Percentiles rank a stretch among this genome's conserved stretches.
Evolutionary conservation across 2,888 invertebrate species (phyloP).

Genomic region (Drosophila kuntzei): DNA sequence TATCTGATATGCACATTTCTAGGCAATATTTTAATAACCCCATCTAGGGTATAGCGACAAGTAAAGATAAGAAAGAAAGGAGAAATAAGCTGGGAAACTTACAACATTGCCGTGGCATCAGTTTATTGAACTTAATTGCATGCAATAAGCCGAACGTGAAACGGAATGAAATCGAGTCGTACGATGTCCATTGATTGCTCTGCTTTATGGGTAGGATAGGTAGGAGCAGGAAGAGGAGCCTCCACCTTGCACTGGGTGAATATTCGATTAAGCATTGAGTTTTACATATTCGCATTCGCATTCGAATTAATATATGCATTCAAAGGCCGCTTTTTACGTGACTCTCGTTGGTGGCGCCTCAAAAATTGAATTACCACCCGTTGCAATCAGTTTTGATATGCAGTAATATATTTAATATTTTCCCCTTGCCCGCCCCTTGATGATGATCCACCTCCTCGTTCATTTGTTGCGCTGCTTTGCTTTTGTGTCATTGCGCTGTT

Average conservation of each 20-base stretch:
- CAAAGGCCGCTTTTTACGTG: constrained; percentile 29
- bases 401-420: constrained; percentile 53
- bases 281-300: constrained; percentile 6
- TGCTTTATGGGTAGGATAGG: constrained; percentile 6
- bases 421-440: neutral
- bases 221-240: neutral
- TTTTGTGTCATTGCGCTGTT: constrained; percentile 37
- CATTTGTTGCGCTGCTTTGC: constrained; percentile 45
- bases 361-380: constrained; percentile 56
- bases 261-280: constrained; percentile 25
- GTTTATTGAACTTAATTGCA: constrained; percentile 79
- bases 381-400: constrained; percentile 50
- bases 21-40: neutral
- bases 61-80: neutral
- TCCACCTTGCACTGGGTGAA: constrained; percentile 1
- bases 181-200: constrained; percentile 45
- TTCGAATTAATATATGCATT: constrained; percentile 18
- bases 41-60: neutral
- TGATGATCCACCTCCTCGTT: constrained; percentile 20
- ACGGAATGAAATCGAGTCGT: constrained; percentile 41
- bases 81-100: constrained; percentile 1
- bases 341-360: constrained; percentile 27
- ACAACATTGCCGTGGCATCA: constrained; percentile 43
- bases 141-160: constrained; percentile 74
- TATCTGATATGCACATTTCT: no score